Evolutionary conservation across 2,797 vertebrate species (phyloP), one percentile per base, ranked within the genome.

Genomic region (Myotis daubentonii): DNA sequence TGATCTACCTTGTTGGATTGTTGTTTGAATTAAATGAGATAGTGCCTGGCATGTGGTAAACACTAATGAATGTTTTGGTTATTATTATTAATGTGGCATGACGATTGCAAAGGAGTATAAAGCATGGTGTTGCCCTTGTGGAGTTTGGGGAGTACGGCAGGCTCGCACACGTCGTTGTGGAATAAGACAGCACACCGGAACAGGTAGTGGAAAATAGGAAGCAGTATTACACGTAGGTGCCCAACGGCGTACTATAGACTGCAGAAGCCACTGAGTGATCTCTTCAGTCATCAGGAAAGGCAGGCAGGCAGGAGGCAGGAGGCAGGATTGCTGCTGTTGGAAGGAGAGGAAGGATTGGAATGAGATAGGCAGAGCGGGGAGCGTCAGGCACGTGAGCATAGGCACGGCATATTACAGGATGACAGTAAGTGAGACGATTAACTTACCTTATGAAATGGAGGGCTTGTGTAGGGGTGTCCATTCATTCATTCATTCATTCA

Each of bases 11-110:
- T 84, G 22, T 93, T 93, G 47, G 47, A 47, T 47, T 47, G 47
- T 13, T 47, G 47, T 47, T 47, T 94, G 87, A 82, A 57, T 96
- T 70, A 93, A 90, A 71, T 70, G 75, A 93, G 33, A 82, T 57
- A 66, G 65, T 89, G 53, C 57, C 66, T 70, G 55, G 36, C 33
- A 55, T 1, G 5, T 82, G 65, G 47, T n/a, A 16, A 91, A 25
- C 5, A 33, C 22, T 83, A 57, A 0, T 47, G 51, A 84, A 81
- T 75, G 25, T 70, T 70, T 81, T 78, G 71, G 20, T 85, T 57
- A 13, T 47, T 89, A 33, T 70, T 66, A 51, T n/a, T 53, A 51
- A 76, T 87, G 28, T 65, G 12, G 51, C 51, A 15, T 4, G 25
- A 57, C 10, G 36, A 47, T 49, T 66, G 33, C 51, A 78, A 62